Percentiles rank a stretch among this genome's conserved stretches.
phyloP scores from a whole-genome alignment of 1,140 invertebrate species.

The Euwallacea fornicatus region DNA sequence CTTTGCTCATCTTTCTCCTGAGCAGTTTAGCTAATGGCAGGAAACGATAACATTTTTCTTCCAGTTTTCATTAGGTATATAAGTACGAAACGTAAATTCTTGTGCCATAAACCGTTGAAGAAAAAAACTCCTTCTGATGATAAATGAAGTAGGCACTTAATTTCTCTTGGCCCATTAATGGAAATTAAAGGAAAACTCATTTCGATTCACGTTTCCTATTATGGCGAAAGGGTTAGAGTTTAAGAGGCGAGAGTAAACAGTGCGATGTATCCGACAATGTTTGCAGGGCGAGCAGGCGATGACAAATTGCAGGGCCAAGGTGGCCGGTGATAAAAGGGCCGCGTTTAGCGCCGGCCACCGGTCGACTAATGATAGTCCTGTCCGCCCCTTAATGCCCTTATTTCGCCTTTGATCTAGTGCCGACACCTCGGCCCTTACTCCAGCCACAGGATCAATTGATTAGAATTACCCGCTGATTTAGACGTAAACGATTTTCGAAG shows the following conservation, averaged over 20 bases:
- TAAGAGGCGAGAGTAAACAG: constrained; percentile 44
- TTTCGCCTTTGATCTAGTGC: constrained; percentile 52
- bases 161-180: constrained; percentile 8
- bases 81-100: no score
- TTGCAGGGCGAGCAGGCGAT: constrained; percentile 47
- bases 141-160: no score
- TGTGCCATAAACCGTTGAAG: no score
- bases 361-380: constrained; percentile 51
- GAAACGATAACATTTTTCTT: no score
- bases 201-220: constrained; percentile 33
- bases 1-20: no score
- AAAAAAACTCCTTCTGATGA: no score
- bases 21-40: no score
- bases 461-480: constrained; percentile 31
- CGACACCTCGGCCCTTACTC: constrained; percentile 45
- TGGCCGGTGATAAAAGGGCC: constrained; percentile 51
- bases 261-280: constrained; percentile 47
- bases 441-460: constrained; percentile 33
- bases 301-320: constrained; percentile 52
- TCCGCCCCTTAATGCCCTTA: constrained; percentile 50
- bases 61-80: no score
- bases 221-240: constrained; percentile 29
- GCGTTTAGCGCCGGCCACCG: constrained; percentile 50
- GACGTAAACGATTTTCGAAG: constrained; percentile 29
- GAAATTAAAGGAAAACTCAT: constrained; percentile 27